These are phyloP conservation scores for Thera obeliscata DNA, from an alignment of 2,888 invertebrate genomes.

Conservation along the genomic window DNA sequence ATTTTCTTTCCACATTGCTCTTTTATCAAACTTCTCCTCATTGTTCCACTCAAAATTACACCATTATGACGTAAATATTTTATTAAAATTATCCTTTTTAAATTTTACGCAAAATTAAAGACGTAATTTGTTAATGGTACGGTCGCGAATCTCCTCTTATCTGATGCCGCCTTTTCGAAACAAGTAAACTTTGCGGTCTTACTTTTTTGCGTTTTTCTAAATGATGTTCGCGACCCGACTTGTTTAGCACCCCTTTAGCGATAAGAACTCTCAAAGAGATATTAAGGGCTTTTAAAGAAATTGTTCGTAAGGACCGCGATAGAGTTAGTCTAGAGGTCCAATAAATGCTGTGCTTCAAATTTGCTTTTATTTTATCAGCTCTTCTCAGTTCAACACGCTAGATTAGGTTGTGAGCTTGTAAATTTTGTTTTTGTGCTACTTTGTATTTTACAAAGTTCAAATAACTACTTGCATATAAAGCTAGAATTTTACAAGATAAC, in stretches of 20 bases:
- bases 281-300: conserved; percentile 79
- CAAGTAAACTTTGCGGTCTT: conserved; percentile 73
- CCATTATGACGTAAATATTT: no score
- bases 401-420: neutral
- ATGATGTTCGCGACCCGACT: conserved; percentile 73
- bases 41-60: no score
- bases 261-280: conserved; percentile 78
- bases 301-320: conserved; percentile 3
- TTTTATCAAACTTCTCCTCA: no score
- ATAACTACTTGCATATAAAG: no score
- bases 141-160: conserved; percentile 79
- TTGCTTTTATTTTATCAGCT: neutral
- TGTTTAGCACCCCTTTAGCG: conserved; percentile 76
- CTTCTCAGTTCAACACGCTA: neutral
- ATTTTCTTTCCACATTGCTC: no score
- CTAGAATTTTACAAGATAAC: no score
- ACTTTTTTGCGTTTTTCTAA: conserved; percentile 63
- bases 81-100: conserved; percentile 1
- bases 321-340: neutral
- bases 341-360: neutral
- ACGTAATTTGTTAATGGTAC: conserved; percentile 79
- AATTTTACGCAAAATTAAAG: conserved; percentile 16
- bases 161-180: conserved; percentile 79
- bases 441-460: no score
- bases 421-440: no score